Percentiles rank a stretch among this genome's conserved stretches.
Conservation (phyloP, 2,888 invertebrate species). For the Antheraea assamensis region DNA sequence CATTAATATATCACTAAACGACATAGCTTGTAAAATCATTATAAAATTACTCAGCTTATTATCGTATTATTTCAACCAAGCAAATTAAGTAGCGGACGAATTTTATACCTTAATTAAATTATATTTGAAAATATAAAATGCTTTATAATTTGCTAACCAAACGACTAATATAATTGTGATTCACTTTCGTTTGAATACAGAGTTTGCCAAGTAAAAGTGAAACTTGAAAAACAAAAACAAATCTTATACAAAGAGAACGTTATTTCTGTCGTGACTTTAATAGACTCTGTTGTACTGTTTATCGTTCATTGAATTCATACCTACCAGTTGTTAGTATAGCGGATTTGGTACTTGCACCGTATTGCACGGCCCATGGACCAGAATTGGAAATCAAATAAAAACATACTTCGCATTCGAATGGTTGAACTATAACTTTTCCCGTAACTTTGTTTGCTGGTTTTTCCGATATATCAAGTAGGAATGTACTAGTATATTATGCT, state of each 20-base stretch:
- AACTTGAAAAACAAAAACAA: conserved; percentile 46
- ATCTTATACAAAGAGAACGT: background rate
- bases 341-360: background rate
- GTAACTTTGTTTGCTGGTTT: no score
- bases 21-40: no score
- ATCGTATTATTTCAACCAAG: no score
- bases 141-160: conserved; percentile 27
- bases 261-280: background rate
- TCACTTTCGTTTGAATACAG: conserved; percentile 47
- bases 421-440: no score
- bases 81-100: background rate
- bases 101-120: background rate
- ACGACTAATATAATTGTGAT: conserved; percentile 31
- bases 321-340: background rate
- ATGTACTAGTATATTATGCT: no score
- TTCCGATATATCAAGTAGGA: no score
- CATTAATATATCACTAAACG: no score
- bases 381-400: background rate
- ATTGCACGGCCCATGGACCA: background rate
- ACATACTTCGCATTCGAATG: no score
- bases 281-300: background rate
- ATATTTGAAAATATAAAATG: background rate
- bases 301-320: background rate
- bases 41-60: no score
- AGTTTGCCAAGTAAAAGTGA: conserved; percentile 54